phyloP scores from a whole-genome alignment of 2,888 invertebrate species.

The Noctua janthina region DNA sequence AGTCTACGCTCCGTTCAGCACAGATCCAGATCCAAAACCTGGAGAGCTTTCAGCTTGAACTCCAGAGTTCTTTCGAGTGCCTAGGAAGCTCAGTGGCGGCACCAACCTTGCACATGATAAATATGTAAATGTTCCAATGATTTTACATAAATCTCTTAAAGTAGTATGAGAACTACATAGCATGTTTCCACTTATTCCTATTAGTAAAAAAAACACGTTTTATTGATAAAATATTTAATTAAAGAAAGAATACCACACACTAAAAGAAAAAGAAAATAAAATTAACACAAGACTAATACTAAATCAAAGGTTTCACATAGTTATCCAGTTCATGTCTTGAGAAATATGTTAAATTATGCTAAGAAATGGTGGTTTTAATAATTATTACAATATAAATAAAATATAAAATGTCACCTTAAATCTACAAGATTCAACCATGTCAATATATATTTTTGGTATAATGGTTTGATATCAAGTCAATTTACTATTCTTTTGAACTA shows the following conservation, averaged over 20 bases:
- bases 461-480: slow-evolving; percentile 56
- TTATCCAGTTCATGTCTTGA: slow-evolving; percentile 67
- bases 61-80: no score
- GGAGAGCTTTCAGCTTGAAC: no score
- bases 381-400: slow-evolving; percentile 81
- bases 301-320: slow-evolving; percentile 60
- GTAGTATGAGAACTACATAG: neutral
- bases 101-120: no score
- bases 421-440: slow-evolving; percentile 67
- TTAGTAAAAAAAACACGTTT: neutral
- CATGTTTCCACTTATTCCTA: neutral
- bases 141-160: no score
- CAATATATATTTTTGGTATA: slow-evolving; percentile 64
- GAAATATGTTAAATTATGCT: slow-evolving; percentile 59
- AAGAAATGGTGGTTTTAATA: slow-evolving; percentile 55
- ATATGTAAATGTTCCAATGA: no score
- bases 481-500: slow-evolving; percentile 42
- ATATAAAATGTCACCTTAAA: slow-evolving; percentile 70
- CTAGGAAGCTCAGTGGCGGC: no score
- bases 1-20: no score
- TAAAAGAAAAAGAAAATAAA: slow-evolving; percentile 63
- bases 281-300: slow-evolving; percentile 47
- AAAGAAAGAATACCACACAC: slow-evolving; percentile 72
- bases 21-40: no score
- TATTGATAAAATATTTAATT: slow-evolving; percentile 54